Evolutionary conservation across 1,140 invertebrate species (phyloP), one percentile per base, ranked within the genome.

Genomic region (Tribolium castaneum): DNA sequence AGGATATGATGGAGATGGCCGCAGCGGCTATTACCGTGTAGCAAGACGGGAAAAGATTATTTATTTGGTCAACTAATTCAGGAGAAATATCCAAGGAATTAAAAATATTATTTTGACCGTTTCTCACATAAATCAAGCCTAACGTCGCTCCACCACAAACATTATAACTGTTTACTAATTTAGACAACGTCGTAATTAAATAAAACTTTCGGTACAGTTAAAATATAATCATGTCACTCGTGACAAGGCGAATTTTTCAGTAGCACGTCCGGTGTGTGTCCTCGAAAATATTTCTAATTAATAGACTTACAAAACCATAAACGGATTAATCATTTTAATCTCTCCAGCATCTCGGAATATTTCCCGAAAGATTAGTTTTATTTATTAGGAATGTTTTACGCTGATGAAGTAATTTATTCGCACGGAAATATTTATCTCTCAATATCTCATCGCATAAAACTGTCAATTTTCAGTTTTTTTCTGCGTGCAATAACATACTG

Each of bases 81-180:
- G 12, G 22, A 12, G 12, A 66, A 66, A 66, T 66, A 66, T 30
- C 22, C 6, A 12, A 66, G 25, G 59, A 66, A 66, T 66, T 66
- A 66, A 66, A 66, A 66, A 66, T 66, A 66, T 66, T 66, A 66
- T 66, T 66, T 66, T 66, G 59, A 66, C 59, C 25, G 25, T 66
- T 66, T 66, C 59, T 66, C 59, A 66, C 59, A 66, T 66, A 66
- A 66, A 66, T 66, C 59, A 66, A 66, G 59, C 25, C 59, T 66
- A 66, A 66, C 9, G 59, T 66, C 59, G 59, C 59, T 66, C 59
- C 30, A 66, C 59, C 34, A 66, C 59, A 66, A 66, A 66, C 59
- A 66, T 66, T 66, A 66, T 66, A 66, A 66, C 59, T 66, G 59
- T 66, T 66, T 12, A 66, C 30, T 66, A 66, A 66, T 66, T 66